phyloP scores from a whole-genome alignment of 2,113 vertebrate genomes.

The Megalops atlanticus region DNA sequence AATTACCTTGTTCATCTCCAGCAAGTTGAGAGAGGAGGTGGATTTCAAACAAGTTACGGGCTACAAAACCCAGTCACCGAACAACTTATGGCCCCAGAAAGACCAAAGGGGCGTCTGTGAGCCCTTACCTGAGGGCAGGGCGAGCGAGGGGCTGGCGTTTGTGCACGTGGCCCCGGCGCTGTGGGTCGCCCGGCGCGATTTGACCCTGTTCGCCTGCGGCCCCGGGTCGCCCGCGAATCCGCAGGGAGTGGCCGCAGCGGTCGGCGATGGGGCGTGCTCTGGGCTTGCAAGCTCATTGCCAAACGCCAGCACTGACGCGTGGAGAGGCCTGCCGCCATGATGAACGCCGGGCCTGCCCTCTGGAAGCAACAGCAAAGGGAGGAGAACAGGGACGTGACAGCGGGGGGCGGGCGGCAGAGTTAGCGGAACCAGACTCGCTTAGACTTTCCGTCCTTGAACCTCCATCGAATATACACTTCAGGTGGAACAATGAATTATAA shows the following conservation, averaged over 20 bases:
- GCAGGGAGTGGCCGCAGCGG: conserved; percentile 42
- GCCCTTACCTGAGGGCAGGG: conserved; percentile 43
- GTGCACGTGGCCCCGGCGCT: conserved; percentile 51
- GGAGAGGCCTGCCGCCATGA: conserved; percentile 28
- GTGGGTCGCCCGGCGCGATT: conserved; percentile 54
- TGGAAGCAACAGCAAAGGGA: conserved; percentile 26
- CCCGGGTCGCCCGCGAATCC: conserved; percentile 57
- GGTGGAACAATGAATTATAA: too few relatives aligned
- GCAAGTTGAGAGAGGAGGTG: too few relatives aligned
- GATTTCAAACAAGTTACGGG: too few relatives aligned
- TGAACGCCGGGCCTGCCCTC: conserved; percentile 35
- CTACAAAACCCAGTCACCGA: too few relatives aligned
- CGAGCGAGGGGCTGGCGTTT: conserved; percentile 21
- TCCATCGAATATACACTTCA: too few relatives aligned
- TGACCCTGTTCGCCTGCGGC: conserved; percentile 58
- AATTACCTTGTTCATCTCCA: too few relatives aligned
- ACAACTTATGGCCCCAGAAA: too few relatives aligned
- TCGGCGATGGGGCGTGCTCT: conserved; percentile 14
- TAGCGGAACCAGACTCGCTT: neutral
- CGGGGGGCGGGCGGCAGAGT: neutral
- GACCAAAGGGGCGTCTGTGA: neutral
- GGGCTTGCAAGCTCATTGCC: conserved; percentile 16
- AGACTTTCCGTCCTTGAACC: too few relatives aligned
- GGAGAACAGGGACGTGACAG: neutral
- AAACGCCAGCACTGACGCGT: conserved; percentile 22